Evolutionary conservation across 2,888 invertebrate genomes (phyloP), one percentile per base, ranked within the genome.

Genomic region (Mesorhabditis spiculigera): DNA sequence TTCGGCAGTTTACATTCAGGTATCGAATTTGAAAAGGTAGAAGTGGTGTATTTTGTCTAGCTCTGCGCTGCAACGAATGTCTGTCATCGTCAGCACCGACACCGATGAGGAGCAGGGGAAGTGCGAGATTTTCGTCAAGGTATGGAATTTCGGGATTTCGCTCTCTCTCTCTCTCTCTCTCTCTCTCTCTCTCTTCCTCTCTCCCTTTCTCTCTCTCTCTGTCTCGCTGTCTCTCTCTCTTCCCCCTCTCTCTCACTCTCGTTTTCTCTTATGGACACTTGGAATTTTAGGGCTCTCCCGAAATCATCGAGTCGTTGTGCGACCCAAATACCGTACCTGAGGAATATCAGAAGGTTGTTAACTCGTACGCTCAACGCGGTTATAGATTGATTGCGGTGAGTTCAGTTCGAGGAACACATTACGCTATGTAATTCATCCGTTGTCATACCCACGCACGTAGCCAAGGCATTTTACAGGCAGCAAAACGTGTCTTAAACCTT

Each of bases 1-100:
- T 89, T 62, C 80, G 88, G 5, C 89, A 89, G 82, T 89, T 89
- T 80, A 87, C 88, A 76, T 89, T 89, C 81, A 82, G 81, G 81
- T 81, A 28, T 42, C 61, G 4, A 16, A 69, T 50, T 70, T 70
- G 1, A 28, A 28, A 28, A 28, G 28, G 28, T 1, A 28, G 28
- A 28, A 28, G 28, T 28, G 28, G 28, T 28, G 28, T 28, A 28
- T 28, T 28, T 28, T 1, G 28, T 82, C 67, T 63, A 88, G 88
- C 45, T 89, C 89, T 10, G 85, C 86, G 16, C 86, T 89, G 10
- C 89, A 90, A 79, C 81, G 90, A 43, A 90, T 89, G 89, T 88
- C 89, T 5, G 89, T 90, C 10, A 86, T 90, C 28, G 87, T 87
- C 8, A 75, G 68, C 58, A 71, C 77, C 67, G 75, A 76, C 42